Conservation (phyloP, 2,888 invertebrate species). For the Scaeva pyrastri region DNA sequence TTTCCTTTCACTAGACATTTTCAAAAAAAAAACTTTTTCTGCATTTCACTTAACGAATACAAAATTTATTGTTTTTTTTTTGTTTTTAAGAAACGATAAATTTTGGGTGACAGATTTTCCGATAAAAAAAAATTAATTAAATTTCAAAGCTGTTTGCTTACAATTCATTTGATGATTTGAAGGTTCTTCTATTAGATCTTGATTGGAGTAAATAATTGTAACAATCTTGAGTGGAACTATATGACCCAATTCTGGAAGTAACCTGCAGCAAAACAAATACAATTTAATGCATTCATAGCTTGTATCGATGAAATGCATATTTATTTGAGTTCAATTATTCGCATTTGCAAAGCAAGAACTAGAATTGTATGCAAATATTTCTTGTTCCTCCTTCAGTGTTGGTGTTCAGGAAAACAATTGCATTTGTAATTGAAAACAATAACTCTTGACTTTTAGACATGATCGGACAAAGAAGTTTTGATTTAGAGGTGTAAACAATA, state of each 20-base stretch:
- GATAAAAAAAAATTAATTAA: background rate
- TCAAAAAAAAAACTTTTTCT: background rate
- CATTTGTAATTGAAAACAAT: background rate
- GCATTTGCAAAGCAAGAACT: background rate
- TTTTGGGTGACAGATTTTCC: background rate
- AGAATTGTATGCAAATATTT: background rate
- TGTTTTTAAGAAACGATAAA: background rate
- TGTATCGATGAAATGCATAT: background rate
- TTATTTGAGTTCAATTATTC: background rate
- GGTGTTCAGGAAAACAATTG: background rate
- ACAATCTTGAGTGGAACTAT: background rate
- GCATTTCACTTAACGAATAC: background rate
- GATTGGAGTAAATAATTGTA: conserved; percentile 2
- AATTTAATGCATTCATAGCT: background rate
- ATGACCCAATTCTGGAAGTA: background rate
- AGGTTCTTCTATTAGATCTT: background rate
- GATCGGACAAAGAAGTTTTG: background rate
- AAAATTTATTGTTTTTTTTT: background rate
- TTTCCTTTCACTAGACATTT: conserved; percentile 30
- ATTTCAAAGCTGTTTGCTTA: background rate
- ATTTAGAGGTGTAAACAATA: too few relatives aligned
- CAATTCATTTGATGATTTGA: background rate
- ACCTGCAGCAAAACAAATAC: background rate
- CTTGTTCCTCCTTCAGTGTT: background rate
- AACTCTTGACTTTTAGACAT: background rate